These are phyloP conservation scores for Thecocarcelia acutangulata DNA, from an alignment of 2,888 invertebrate genomes.

Conservation along the genomic window DNA sequence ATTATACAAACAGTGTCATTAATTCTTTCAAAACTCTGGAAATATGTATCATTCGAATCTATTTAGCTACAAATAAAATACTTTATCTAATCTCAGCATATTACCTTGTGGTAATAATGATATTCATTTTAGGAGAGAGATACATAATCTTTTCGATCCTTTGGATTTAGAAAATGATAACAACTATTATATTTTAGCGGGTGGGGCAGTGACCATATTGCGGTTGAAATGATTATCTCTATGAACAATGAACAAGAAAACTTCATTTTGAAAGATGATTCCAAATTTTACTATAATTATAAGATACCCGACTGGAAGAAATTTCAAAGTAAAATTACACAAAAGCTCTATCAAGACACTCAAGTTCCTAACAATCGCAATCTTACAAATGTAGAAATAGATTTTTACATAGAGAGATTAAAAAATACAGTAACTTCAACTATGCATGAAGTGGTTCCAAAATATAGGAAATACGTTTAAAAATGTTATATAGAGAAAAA, in stretches of 20 bases:
- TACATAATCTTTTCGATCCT: constrained; percentile 23
- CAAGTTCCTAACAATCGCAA: background rate
- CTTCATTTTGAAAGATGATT: no score
- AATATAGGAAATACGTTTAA: background rate
- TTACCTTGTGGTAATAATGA: constrained; percentile 32
- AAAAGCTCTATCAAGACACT: background rate
- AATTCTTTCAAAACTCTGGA: constrained; percentile 17
- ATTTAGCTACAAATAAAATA: constrained; percentile 11
- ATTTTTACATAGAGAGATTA: background rate
- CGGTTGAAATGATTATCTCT: no score
- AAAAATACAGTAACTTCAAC: background rate
- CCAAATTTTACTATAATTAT: no score
- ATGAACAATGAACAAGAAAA: no score
- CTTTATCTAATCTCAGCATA: constrained; percentile 26
- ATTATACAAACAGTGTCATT: constrained; percentile 1
- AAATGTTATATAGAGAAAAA: background rate
- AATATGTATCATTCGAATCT: constrained; percentile 15
- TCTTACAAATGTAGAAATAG: background rate
- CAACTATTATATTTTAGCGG: constrained; percentile 35
- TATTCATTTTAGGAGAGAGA: background rate
- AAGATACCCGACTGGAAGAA: background rate
- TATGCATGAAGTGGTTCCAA: no score
- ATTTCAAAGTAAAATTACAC: background rate
- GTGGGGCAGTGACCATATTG: no score
- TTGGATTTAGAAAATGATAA: constrained; percentile 17